Evolutionary conservation across 2,797 vertebrate species (phyloP).

Genomic region (Acropternis orthonyx): DNA sequence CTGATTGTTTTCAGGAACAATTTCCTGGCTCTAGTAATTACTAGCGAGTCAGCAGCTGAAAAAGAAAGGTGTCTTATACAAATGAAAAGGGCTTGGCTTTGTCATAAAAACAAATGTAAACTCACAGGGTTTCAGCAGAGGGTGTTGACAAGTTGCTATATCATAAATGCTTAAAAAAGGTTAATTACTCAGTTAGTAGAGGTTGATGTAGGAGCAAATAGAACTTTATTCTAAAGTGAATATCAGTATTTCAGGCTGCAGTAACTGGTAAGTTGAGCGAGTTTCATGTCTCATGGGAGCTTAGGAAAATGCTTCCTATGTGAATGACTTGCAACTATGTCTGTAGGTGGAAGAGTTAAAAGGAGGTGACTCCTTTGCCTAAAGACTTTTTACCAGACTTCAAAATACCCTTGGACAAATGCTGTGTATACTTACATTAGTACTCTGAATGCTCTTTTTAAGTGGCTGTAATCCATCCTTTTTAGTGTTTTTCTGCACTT

Average conservation of each 20-base stretch:
- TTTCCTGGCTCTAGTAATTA: not conserved
- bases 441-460: not conserved
- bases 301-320: not conserved
- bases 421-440: not conserved
- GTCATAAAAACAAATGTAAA: not conserved
- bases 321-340: not conserved
- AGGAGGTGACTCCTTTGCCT: not conserved
- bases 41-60: not conserved
- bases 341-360: not conserved
- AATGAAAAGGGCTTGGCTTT: not conserved
- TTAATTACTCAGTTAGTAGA: not conserved
- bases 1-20: not conserved
- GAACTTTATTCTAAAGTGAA: not conserved
- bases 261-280: not conserved
- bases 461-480: not conserved
- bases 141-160: not conserved
- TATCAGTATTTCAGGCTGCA: not conserved
- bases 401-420: not conserved
- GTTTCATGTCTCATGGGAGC: not conserved
- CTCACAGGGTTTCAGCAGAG: not conserved
- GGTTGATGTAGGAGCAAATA: not conserved
- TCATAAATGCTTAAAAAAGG: not conserved
- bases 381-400: not conserved
- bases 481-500: not conserved
- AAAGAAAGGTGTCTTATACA: not conserved